These are phyloP conservation scores for Pseudanteris insignis DNA, from an alignment of 2,888 invertebrate species.

Conservation along the genomic window DNA sequence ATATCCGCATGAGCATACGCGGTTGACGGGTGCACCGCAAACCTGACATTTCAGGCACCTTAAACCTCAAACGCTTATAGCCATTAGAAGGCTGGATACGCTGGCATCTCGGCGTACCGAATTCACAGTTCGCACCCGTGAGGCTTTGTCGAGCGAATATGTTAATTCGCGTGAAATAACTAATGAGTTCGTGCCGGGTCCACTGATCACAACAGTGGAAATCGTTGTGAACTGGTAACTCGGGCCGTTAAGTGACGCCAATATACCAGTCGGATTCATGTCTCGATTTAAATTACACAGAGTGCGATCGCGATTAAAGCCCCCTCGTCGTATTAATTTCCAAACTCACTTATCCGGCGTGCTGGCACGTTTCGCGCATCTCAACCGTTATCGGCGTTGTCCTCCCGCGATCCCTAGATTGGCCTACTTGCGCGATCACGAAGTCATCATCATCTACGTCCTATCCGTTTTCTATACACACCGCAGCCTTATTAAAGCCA, in stretches of 20 bases:
- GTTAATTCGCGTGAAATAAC: constrained; percentile 55
- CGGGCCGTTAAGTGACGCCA: constrained; percentile 40
- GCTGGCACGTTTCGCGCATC: constrained; percentile 36
- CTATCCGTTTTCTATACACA: constrained; percentile 28
- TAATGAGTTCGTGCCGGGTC: constrained; percentile 51
- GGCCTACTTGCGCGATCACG: constrained; percentile 46
- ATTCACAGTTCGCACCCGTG: constrained; percentile 49
- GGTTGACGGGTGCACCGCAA: constrained; percentile 28
- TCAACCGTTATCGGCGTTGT: constrained; percentile 41
- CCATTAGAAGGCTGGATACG: constrained; percentile 28
- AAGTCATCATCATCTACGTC: constrained; percentile 38
- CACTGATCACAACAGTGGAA: constrained; percentile 48
- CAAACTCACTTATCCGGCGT: constrained; percentile 40
- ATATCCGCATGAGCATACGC: constrained; percentile 17
- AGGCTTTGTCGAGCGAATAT: constrained; percentile 52
- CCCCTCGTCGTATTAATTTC: constrained; percentile 44
- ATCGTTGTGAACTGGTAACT: constrained; percentile 32
- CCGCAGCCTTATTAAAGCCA: constrained; percentile 40
- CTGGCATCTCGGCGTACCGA: constrained; percentile 37
- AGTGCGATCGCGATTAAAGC: constrained; percentile 44
- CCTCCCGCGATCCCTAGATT: constrained; percentile 41
- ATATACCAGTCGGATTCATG: constrained; percentile 38
- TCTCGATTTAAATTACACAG: constrained; percentile 43
- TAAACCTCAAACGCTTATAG: constrained; percentile 33
- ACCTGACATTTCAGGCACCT: constrained; percentile 29